Conservation (phyloP, 2,113 vertebrate species). For the Bostrychus sinensis region DNA sequence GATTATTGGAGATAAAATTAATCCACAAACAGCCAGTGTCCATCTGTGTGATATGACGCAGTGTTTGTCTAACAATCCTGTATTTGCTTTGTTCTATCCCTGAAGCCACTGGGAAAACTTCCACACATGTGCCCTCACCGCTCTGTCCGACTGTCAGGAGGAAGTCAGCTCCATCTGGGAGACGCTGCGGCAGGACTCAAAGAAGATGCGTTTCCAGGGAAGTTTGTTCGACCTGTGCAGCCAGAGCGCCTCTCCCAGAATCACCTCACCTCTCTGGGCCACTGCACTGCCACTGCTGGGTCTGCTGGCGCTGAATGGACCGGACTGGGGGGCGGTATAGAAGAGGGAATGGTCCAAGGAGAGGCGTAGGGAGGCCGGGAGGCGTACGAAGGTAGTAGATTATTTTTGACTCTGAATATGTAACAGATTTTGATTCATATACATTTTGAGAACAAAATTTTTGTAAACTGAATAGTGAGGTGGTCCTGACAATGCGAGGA, state of each 20-base stretch:
- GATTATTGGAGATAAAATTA: conserved; percentile 47
- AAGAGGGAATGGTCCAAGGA: conserved; percentile 5
- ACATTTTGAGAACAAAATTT: background rate
- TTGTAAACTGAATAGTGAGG: background rate
- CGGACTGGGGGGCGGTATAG: conserved; percentile 42
- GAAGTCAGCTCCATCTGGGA: conserved; percentile 82
- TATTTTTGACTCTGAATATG: conserved; percentile 3
- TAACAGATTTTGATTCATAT: background rate
- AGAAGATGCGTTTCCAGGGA: conserved; percentile 80
- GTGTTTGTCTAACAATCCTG: conserved; percentile 46
- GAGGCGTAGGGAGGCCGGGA: conserved; percentile 7
- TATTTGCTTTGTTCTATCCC: conserved; percentile 23
- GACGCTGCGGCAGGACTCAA: conserved; percentile 78
- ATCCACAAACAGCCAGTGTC: conserved; percentile 25
- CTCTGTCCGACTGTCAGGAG: conserved; percentile 76
- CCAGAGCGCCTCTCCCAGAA: conserved; percentile 55
- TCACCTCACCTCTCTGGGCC: conserved; percentile 25
- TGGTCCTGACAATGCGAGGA: too few relatives aligned
- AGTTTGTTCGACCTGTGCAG: conserved; percentile 82
- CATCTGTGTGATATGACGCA: conserved; percentile 13
- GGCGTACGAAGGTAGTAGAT: conserved; percentile 6
- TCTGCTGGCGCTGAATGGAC: conserved; percentile 39
- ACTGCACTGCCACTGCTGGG: conserved; percentile 56
- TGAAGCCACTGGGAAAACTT: conserved; percentile 83
- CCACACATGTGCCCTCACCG: conserved; percentile 74